Evolutionary conservation across 1,140 invertebrate species (phyloP).

Genomic region (Eufriesea mexicana): DNA sequence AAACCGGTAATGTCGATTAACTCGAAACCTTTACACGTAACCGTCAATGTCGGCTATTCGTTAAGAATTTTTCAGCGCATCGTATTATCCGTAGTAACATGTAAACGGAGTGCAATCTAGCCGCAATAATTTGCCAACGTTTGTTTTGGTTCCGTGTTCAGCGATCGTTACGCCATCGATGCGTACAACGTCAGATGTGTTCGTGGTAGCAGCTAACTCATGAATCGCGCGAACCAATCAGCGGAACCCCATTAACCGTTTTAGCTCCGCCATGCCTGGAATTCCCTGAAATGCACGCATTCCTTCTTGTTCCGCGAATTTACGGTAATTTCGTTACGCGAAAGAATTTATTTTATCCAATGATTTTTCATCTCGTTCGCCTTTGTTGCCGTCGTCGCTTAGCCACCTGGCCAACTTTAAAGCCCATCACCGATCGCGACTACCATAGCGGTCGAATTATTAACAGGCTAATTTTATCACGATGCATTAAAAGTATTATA

Average conservation of each 20-base stretch:
- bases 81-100: conserved; percentile 18
- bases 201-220: conserved; percentile 20
- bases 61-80: conserved; percentile 35
- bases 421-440: not conserved
- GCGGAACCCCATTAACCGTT: conserved; percentile 34
- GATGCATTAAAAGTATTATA: not conserved
- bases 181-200: conserved; percentile 25
- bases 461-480: too few relatives aligned
- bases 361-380: not conserved
- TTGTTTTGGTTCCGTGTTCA: conserved; percentile 33
- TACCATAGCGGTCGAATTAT: too few relatives aligned
- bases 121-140: conserved; percentile 34
- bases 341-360: conserved; percentile 31
- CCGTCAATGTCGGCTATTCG: conserved; percentile 4
- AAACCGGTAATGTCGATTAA: conserved; percentile 10
- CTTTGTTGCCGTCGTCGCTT: not conserved
- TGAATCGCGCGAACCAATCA: conserved; percentile 41
- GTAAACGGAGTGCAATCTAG: conserved; percentile 15
- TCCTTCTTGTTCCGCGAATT: conserved; percentile 15
- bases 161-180: conserved; percentile 41
- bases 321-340: conserved; percentile 41
- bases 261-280: conserved; percentile 25
- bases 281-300: conserved; percentile 31
- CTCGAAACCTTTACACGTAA: not conserved
- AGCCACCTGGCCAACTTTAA: not conserved